These are phyloP conservation scores for Euglossa dilemma DNA, from an alignment of 1,140 invertebrate species.

Conservation along the genomic window DNA sequence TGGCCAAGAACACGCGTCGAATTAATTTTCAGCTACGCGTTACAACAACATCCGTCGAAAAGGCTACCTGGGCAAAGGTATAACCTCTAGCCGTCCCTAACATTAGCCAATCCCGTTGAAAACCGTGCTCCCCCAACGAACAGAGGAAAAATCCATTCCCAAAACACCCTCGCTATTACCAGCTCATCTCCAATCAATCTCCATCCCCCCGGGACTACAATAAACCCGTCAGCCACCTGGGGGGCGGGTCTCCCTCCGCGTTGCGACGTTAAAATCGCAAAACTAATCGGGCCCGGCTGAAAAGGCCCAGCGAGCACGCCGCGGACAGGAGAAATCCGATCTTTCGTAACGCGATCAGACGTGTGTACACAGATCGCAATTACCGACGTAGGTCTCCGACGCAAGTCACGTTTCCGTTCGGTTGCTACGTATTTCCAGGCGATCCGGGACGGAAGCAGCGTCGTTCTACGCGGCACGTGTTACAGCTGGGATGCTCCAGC, in stretches of 20 bases:
- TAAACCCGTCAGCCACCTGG: background rate
- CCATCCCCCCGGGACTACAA: background rate
- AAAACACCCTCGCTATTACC: too few species aligned
- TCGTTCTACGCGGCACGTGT: constrained; percentile 21
- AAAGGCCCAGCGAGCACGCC: too few species aligned
- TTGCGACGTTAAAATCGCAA: background rate
- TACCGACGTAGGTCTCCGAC: background rate
- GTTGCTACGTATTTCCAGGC: background rate
- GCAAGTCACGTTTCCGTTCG: constrained; percentile 22
- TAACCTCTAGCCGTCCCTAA: too few species aligned
- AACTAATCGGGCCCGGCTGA: background rate
- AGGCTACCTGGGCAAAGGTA: too few species aligned
- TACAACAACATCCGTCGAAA: too few species aligned
- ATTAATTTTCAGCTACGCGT: too few species aligned
- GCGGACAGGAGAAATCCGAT: background rate
- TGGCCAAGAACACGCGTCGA: too few species aligned
- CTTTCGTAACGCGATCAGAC: background rate
- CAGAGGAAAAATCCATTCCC: too few species aligned
- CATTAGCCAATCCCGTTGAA: too few species aligned
- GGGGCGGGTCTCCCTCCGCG: background rate
- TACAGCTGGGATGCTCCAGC: background rate
- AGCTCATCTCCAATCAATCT: background rate
- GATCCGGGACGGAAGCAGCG: background rate
- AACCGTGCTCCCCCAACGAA: too few species aligned
- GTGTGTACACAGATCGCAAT: background rate